Percentiles rank a stretch among this genome's conserved stretches.
phyloP scores from a whole-genome alignment of 1,140 invertebrate species.

The Marisa cornuarietis region DNA sequence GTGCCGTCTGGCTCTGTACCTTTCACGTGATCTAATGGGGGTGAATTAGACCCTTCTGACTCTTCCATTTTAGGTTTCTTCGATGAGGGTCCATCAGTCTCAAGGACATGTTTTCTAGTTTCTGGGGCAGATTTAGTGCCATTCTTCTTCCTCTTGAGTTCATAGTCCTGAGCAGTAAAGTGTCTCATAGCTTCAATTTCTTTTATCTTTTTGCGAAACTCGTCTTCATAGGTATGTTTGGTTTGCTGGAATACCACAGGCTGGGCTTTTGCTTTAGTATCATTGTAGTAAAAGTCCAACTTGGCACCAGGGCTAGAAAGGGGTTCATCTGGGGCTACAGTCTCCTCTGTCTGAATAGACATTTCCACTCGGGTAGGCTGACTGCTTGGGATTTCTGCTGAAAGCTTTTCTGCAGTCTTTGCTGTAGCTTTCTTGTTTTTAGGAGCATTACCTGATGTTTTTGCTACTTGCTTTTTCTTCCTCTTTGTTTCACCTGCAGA shows the following conservation, averaged over 20 bases:
- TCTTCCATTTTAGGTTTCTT: too few relatives aligned
- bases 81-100: too few relatives aligned
- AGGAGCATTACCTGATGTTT: background rate
- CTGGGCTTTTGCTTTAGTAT: constrained; percentile 6
- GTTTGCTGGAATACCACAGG: background rate
- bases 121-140: background rate
- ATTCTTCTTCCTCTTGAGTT: background rate
- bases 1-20: too few relatives aligned
- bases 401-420: too few relatives aligned
- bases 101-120: too few relatives aligned
- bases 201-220: constrained; percentile 21
- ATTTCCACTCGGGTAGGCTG: constrained; percentile 9
- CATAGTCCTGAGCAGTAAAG: constrained; percentile 6
- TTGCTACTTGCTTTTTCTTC: constrained; percentile 14
- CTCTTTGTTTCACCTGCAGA: constrained; percentile 12
- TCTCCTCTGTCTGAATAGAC: constrained; percentile 17
- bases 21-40: too few relatives aligned
- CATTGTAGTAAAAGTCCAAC: constrained; percentile 18
- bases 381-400: too few relatives aligned
- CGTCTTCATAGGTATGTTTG: constrained; percentile 11
- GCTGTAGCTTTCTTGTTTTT: background rate
- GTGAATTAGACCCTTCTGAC: too few relatives aligned
- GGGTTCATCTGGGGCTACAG: background rate
- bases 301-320: background rate
- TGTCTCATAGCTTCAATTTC: constrained; percentile 8